Conservation (phyloP, 2,797 vertebrate species). For the Peromyscus nudipes region DNA sequence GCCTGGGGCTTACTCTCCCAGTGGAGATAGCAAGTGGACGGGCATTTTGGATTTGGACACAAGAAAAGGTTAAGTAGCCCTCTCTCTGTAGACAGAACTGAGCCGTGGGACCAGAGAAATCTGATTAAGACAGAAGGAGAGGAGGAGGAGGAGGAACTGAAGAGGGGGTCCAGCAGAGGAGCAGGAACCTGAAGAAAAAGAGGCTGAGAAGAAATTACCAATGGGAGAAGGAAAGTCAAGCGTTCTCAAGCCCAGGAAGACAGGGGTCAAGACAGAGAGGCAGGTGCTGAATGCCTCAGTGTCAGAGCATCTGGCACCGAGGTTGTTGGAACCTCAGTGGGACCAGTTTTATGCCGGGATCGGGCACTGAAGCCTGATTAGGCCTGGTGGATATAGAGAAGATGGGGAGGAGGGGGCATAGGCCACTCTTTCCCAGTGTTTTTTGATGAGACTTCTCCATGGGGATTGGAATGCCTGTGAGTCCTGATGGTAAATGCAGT, state of each 20-base stretch:
- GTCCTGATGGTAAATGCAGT: background rate
- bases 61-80: background rate
- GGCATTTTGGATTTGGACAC: constrained; percentile 22
- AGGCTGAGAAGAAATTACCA: background rate
- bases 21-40: background rate
- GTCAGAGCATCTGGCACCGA: accelerated
- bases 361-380: background rate
- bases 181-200: background rate
- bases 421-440: background rate
- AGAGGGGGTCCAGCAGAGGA: background rate
- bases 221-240: background rate
- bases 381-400: too few relatives aligned
- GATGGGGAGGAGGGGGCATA: background rate
- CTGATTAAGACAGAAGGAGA: background rate
- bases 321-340: background rate
- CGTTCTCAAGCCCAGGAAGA: background rate
- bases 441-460: background rate
- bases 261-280: background rate
- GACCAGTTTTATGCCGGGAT: background rate
- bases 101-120: background rate
- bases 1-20: background rate
- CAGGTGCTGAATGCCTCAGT: accelerated
- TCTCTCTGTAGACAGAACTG: background rate
- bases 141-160: background rate
- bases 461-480: background rate